Base-by-base conservation (phyloP, 2,888 invertebrate genomes). In the Helicoverpa assulta region DNA sequence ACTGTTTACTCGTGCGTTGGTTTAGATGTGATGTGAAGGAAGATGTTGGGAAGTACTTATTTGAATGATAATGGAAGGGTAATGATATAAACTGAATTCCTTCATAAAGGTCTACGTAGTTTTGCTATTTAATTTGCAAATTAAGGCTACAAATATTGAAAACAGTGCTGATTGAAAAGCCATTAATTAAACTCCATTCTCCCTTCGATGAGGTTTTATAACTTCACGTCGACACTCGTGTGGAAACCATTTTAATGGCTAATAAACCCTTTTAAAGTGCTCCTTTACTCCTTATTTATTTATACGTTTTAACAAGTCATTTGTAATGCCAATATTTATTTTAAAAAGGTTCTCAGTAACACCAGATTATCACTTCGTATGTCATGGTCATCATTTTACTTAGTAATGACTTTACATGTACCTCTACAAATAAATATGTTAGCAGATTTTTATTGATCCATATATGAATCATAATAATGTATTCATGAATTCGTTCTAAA, bases 261-360 rank as follows among this genome's bases (percentile, higher is more conserved):
- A 75, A 70, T 70, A 72, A 81, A 75, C 71, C 57, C 72, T 70
- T 67, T 70, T 61, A 61, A 50, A 65, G 63, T 61, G 67, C 52
- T 53, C 65, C 55, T 65, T 72, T 26, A 67, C 58, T 53, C 54
- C 57, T 55, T 64, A 68, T 70, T 74, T 69, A 60, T 67, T 69
- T 81, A 57, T 57, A 52, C 53, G 18, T 55, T 58, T 37, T 53
- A 64, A 40, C 58, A 70, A 64, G 50, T 47, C 26, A 73, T 55
- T 69, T 57, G 19, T 37, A 18, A 40, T 58, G 53, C 51, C 19
- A 69, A 69, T 65, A 67, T 70, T 68, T 72, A 72, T 54, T 43
- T 71, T 74, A 21, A 50, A 50, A 50, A 18, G 50, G 50, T 8
- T n/a, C 18, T 50, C 50, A 18, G 50, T n/a, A 50, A 8, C 50